Base-by-base conservation (phyloP, 2,113 vertebrate genomes). In the Irena cyanogastra region DNA sequence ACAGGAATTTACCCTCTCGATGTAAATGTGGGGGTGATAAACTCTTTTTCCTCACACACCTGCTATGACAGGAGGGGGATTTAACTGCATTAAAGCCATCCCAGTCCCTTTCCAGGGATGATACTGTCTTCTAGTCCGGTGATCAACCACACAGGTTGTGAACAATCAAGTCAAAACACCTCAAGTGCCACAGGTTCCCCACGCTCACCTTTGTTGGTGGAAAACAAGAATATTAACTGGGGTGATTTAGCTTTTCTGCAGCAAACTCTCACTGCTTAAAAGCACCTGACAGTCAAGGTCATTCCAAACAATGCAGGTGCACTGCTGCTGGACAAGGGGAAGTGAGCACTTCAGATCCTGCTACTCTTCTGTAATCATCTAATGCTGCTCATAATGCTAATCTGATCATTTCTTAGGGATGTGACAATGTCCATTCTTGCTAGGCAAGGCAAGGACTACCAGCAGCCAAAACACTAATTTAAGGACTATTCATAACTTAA, bases 11-110 rank as follows among this genome's bases (percentile, higher is more conserved):
- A 54, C 16, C 39, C 37, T 66, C 64, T 45, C 16, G 13, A 18
- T 83, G 37, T 28, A 85, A 72, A 59, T 0, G 0, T 9, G 9
- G 26, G 56, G 28, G 35, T n/a, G 31, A 57, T 33, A 59, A 66
- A 39, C 37, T 31, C 45, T 16, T 57, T 63, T 47, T 65, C 53
- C n/a, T 81, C 35, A 35, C n/a, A 10, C 19, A 76, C 5, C 24
- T 68, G 41, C 7, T 56, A 11, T 41, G 41, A 45, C 28, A 79
- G 33, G 47, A 87, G 74, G 4, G 16, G 39, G 4, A 3, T 39
- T 7, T 4, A 75, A 81, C 21, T 60, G 12, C 33, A 78, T 60
- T 79, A 37, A 78, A 49, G 33, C 30, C 63, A 80, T 10, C 50
- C 18, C 24, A 39, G 35, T 45, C 31, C 49, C 33, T 35, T 45